Base-by-base conservation (phyloP, 1,140 invertebrate genomes). In the Gryllus bimaculatus region DNA sequence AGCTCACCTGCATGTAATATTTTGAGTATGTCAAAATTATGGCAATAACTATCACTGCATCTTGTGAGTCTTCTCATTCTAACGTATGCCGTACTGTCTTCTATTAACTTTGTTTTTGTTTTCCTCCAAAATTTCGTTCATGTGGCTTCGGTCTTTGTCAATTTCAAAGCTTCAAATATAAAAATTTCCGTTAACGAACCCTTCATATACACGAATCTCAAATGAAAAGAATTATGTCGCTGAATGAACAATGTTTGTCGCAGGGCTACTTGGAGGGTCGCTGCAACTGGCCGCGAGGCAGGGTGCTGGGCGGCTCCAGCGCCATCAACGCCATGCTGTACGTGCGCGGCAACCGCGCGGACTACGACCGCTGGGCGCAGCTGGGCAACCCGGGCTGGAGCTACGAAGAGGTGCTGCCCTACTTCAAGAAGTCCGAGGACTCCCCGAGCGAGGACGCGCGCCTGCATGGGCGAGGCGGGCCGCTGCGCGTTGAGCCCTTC, bases 241-340 rank as follows among this genome's bases (percentile, higher is more conserved):
- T 39, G 26, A 39, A 39, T 8, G 89, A 90, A 80, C 85, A 86
- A 78, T 82, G 85, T 15, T 85, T 87, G 0, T 87, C 87, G 79
- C 84, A 86, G n/a, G 88, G 85, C 18, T 81, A 84, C 54, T 79
- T 81, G 26, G 82, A 80, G 0, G 79, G 80, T 47, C 81, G 83
- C 48, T 86, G 84, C 47, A 84, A 80, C 15, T 82, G 79, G 78
- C 82, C 80, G 10, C 79, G 79, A 4, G 79, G 79, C 8, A 79
- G 73, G 49, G 76, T 74, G 8, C 54, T 81, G 0, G 82, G 81
- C 20, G 81, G 81, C 13, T 78, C 73, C 26, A 88, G 86, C 10
- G 86, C 86, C 8, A 82, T 90, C 10, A 90, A 90, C 82, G 88
- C 86, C n/a, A 89, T 91, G 88, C 86, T 88, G 12, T 91, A 90